Evolutionary conservation across 2,888 invertebrate genomes (phyloP), one percentile per base, ranked within the genome.

Genomic region (Chloroclysta siterata): DNA sequence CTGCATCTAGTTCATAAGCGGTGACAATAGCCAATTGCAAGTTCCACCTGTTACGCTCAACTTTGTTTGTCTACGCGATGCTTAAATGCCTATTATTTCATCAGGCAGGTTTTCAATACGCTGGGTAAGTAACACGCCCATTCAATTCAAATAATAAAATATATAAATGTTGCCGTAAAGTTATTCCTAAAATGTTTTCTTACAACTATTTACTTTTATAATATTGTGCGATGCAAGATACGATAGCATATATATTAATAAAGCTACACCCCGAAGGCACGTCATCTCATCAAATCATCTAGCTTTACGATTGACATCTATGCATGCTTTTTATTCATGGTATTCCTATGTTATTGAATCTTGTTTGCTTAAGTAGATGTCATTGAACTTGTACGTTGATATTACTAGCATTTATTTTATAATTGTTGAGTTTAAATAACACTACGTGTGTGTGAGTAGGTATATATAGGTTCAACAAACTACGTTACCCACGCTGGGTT

Each of bases 11-110:
- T 51, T 15, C 11, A 11, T 17, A 47, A 22, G 22, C n/a, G 6
- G 46, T 47, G 36, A 36, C 46, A 29, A 39, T 14, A 46, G 58
- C 56, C 55, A 48, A 52, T 57, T 53, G 39, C 48, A 54, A 63
- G 71, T 66, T 70, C 73, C 80, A 82, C 82, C 82, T 82, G 81
- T 83, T 82, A 83, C 82, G 66, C 77, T 66, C 63, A 50, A 60
- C 44, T 57, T 22, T 66, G 65, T 65, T 65, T 46, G 51, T 54
- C 56, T 42, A 53, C 50, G 39, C 36, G 54, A 47, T 47, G 36
- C 51, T 56, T 47, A 11, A 33, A 44, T 51, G 33, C 29, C 44
- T 44, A 52, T 42, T 41, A 57, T 50, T 48, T 46, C 17, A 33
- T 17, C 44, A 33, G 39, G 56, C 14, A 22, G 1, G 22, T 22